Percentiles rank a stretch among this genome's conserved stretches.
Evolutionary conservation across 2,888 invertebrate genomes (phyloP).

Genomic region (Ichneumoninae sp.): DNA sequence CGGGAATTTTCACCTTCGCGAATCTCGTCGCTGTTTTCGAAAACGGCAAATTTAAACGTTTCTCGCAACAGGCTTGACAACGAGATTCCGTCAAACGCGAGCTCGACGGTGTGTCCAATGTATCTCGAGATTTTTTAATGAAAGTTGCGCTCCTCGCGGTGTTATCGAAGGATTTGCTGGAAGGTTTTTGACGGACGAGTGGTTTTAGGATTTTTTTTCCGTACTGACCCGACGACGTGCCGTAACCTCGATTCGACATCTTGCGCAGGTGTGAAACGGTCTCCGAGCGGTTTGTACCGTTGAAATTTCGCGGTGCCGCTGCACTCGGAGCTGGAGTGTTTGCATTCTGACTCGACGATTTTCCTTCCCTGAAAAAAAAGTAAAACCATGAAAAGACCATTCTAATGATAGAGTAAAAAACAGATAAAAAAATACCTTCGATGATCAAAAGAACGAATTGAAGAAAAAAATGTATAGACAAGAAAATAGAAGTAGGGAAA

Average conservation of each 20-base stretch:
- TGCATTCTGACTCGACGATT: conserved; percentile 61
- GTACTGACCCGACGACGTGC: conserved; percentile 83
- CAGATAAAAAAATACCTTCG: neutral
- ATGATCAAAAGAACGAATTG: neutral
- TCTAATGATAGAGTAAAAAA: neutral
- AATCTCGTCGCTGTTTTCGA: neutral
- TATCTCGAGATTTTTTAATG: conserved; percentile 14
- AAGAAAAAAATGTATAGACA: neutral
- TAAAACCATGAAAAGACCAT: neutral
- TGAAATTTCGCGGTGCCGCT: conserved; percentile 81
- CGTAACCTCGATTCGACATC: conserved; percentile 91
- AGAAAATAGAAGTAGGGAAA: neutral
- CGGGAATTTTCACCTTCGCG: neutral
- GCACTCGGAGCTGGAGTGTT: conserved; percentile 77
- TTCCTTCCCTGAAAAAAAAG: conserved; percentile 63
- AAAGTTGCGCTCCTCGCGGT: conserved; percentile 3
- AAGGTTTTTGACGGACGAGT: conserved; percentile 1
- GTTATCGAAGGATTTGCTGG: conserved; percentile 30
- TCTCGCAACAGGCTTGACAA: conserved; percentile 51
- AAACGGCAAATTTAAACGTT: neutral
- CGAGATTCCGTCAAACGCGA: conserved; percentile 30
- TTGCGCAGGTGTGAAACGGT: conserved; percentile 88
- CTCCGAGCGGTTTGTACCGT: conserved; percentile 82
- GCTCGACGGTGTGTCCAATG: neutral
- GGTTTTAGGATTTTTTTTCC: conserved; percentile 61